These are phyloP conservation scores for Tupiocoris notatus DNA, from an alignment of 2,888 invertebrate genomes.

Conservation along the genomic window DNA sequence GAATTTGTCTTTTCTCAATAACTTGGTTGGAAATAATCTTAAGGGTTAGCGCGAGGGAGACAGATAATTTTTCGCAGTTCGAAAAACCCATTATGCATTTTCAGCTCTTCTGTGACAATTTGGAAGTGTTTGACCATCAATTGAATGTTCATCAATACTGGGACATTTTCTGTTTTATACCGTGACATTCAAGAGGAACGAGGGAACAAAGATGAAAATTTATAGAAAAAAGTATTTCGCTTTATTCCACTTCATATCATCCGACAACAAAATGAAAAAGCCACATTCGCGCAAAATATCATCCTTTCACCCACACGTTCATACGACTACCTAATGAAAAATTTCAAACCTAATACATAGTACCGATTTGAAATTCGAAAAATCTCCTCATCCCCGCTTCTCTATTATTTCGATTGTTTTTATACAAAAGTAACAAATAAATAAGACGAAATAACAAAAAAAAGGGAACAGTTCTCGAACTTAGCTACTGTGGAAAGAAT, in stretches of 20 bases:
- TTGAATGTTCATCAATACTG: no score
- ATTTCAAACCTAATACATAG: slow-evolving; percentile 12
- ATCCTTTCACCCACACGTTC: background rate
- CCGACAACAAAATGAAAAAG: no score
- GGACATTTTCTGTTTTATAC: no score
- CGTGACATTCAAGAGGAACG: no score
- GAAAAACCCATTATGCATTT: no score
- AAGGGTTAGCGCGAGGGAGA: no score
- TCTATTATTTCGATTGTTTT: slow-evolving; percentile 14
- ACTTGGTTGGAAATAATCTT: no score
- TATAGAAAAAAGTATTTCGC: background rate
- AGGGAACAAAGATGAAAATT: no score
- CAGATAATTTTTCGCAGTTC: no score
- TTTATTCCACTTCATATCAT: background rate
- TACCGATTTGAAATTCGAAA: slow-evolving; percentile 9
- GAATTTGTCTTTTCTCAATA: no score
- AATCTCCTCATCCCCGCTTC: background rate
- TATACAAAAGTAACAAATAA: slow-evolving; percentile 34
- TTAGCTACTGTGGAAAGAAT: slow-evolving; percentile 31
- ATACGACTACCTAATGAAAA: background rate
- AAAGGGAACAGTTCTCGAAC: slow-evolving; percentile 23
- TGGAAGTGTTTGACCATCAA: no score
- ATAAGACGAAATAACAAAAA: slow-evolving; percentile 21
- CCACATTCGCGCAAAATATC: background rate
- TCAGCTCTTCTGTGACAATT: no score